Evolutionary conservation across 1,140 invertebrate species (phyloP), one percentile per base, ranked within the genome.

Genomic region (Phocides pigmalion): DNA sequence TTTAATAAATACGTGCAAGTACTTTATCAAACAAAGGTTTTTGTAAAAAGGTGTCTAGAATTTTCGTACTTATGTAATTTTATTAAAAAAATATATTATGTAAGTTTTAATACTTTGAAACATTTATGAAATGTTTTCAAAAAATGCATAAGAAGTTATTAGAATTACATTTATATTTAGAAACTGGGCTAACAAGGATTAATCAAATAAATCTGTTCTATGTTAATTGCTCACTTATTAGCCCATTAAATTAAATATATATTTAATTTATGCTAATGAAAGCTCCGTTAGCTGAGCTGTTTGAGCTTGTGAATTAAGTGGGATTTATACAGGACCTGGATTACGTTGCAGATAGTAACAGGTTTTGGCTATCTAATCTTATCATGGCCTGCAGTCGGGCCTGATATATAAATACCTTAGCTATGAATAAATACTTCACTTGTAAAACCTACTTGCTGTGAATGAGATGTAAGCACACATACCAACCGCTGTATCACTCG

Each of bases 311-410:
- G 35, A 53, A 54, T 22, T 47, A 59, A 59, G 42, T 59, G 50
- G 50, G 35, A 54, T 39, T 47, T 47, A 59, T 59, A 47, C 56
- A 47, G 42, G 42, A 37, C 42, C 37, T 35, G 56, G 44, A 46
- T 59, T 47, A 58, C 28, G 42, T 46, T 20, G 54, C 54, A 44
- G 54, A 46, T 58, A 44, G 11, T 37, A 59, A 59, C 56, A 59
- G 56, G 56, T 59, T 59, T n/a, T 47, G 42, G 16, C 42, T 59
- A 59, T 59, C 56, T 59, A 47, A 59, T 59, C 56, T 59, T 59
- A 59, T 59, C 56, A 59, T 22, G 37, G 41, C 15, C 15, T 47
- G 56, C 39, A 47, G 25, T 47, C 28, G n/a, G 15, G 15, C 42
- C 37, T 22, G 16, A 59, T 25, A 37, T 59, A 59, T 59, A 47